These are phyloP conservation scores for Hemaris fuciformis DNA, from an alignment of 2,888 invertebrate species.

Conservation along the genomic window DNA sequence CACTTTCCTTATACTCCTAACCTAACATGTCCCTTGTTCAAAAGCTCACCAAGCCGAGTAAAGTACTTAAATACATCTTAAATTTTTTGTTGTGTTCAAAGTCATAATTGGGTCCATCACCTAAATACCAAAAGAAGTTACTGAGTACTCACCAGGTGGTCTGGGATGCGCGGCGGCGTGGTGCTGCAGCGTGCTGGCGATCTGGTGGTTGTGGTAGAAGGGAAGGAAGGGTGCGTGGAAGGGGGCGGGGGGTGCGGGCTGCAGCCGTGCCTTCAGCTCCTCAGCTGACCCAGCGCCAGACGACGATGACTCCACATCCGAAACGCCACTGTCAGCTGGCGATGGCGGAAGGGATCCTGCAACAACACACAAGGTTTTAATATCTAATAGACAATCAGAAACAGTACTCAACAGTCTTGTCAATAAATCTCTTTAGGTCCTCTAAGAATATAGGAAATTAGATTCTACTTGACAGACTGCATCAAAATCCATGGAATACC, in stretches of 20 bases:
- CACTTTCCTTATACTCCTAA: no score
- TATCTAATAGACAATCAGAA: neutral
- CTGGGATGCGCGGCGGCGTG: conserved; percentile 76
- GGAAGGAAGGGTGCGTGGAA: conserved; percentile 84
- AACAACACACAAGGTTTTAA: neutral
- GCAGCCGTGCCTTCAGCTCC: conserved; percentile 93
- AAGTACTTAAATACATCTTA: no score
- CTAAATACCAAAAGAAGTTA: neutral
- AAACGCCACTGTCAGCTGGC: conserved; percentile 98
- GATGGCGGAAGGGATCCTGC: conserved; percentile 97
- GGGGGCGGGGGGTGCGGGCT: conserved; percentile 83
- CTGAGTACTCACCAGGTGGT: conserved; percentile 60
- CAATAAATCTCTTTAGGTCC: no score
- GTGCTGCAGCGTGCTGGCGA: conserved; percentile 75
- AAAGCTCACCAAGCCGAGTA: no score
- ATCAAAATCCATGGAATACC: no score
- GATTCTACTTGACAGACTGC: no score
- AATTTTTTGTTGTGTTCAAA: no score
- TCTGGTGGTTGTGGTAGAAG: conserved; percentile 84
- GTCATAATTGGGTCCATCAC: no score
- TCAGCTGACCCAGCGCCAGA: conserved; percentile 89
- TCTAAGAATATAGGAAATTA: no score
- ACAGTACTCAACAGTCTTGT: no score
- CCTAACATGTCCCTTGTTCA: no score
- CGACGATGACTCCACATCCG: conserved; percentile 97